A percentile compares a stretch with the other conserved stretches of the same genome.
phyloP scores from a whole-genome alignment of 2,797 vertebrate genomes.

The Zenarchopterus dispar region DNA sequence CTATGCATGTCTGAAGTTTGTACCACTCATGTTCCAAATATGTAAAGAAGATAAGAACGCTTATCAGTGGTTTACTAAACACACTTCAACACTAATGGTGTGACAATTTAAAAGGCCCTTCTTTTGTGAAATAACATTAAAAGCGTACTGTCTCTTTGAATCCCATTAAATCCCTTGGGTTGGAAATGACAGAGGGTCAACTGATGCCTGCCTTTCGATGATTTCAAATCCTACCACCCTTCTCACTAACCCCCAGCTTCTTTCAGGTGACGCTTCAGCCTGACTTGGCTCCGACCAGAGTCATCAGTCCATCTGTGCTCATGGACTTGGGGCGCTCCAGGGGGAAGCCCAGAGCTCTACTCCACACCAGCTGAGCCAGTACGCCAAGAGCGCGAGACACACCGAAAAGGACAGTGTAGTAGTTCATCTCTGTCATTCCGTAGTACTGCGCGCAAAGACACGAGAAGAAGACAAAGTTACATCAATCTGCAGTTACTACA shows the following conservation, averaged over 20 bases:
- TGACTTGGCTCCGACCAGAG: constrained; percentile 89
- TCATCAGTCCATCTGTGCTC: constrained; percentile 95
- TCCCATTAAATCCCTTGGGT: constrained; percentile 70
- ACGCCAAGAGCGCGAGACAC: constrained; percentile 94
- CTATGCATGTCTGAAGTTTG: constrained; percentile 29
- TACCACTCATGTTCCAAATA: constrained; percentile 28
- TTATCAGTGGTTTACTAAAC: constrained; percentile 43
- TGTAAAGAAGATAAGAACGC: constrained; percentile 26
- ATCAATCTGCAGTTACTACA: no score
- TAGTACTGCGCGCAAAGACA: constrained; percentile 85
- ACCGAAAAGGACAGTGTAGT: constrained; percentile 97
- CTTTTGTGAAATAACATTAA: constrained; percentile 74
- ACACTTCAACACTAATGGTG: constrained; percentile 42
- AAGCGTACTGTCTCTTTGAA: constrained; percentile 81
- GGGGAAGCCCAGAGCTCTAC: constrained; percentile 93
- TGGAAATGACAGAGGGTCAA: constrained; percentile 64
- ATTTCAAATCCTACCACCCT: constrained; percentile 62
- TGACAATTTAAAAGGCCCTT: constrained; percentile 68
- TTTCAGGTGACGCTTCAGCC: constrained; percentile 76
- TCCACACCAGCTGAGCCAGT: constrained; percentile 94
- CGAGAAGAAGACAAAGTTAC: no score
- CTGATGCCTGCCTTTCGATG: constrained; percentile 54
- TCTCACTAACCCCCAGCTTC: constrained; percentile 60
- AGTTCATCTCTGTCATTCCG: constrained; percentile 97
- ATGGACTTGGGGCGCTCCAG: constrained; percentile 97